phyloP scores from a whole-genome alignment of 1,140 invertebrate species.

The Melanaphis sacchari region DNA sequence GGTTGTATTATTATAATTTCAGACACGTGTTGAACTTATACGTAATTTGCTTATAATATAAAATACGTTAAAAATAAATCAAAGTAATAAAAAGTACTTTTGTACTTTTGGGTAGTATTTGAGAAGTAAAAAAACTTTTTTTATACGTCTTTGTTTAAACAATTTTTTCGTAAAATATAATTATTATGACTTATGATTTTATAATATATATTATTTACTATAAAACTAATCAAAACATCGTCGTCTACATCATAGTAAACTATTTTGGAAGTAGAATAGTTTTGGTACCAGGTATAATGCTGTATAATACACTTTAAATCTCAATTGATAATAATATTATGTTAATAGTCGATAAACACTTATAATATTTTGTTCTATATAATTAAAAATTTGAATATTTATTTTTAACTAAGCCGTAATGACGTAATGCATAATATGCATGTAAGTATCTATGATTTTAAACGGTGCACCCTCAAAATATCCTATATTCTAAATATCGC shows the following conservation, averaged over 20 bases:
- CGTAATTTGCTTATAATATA: not conserved
- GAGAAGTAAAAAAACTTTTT: not conserved
- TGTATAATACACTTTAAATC: not conserved
- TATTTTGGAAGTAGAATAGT: not conserved
- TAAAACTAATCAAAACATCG: not conserved
- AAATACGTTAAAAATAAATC: not conserved
- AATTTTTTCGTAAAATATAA: not conserved
- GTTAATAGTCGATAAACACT: too few species aligned
- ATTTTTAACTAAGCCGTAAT: too few species aligned
- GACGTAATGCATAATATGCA: too few species aligned
- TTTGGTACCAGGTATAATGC: not conserved
- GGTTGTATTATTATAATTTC: not conserved
- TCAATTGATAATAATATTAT: not conserved
- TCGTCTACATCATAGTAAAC: not conserved
- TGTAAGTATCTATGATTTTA: too few species aligned
- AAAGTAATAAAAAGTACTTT: not conserved
- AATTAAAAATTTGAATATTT: too few species aligned
- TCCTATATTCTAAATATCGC: too few species aligned
- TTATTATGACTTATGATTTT: not conserved
- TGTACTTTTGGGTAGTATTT: not conserved
- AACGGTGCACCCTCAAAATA: too few species aligned
- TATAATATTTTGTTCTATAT: too few species aligned
- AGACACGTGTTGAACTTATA: not conserved
- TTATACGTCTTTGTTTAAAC: not conserved
- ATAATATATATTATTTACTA: not conserved